Base-by-base conservation (phyloP, 2,888 invertebrate species). In the Aleiodes alternator region DNA sequence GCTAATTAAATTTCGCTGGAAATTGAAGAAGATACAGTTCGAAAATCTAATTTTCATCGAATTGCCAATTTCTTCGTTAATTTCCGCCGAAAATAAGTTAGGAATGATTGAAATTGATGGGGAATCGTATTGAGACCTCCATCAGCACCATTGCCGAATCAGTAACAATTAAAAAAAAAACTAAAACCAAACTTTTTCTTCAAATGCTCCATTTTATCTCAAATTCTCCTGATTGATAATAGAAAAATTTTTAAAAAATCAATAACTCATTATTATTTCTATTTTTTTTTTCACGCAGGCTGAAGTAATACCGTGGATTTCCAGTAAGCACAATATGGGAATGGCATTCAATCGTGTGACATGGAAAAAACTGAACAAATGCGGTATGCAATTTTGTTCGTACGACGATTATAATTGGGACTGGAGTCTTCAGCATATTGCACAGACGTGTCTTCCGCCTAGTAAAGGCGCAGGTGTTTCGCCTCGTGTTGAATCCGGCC, bases 321-420 rank as follows among this genome's bases (percentile, higher is more conserved):
- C 98, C 76, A 97, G 97, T 86, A 97, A 97, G 90, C 98, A 99
- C 89, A 99, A 99, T 89, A 99, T 99, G 99, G 99, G 98, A 0
- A 98, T 99, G 94, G 97, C 96, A 0, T 96, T 99, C 85, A 96
- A 97, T 88, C 92, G 95, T 34, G 93, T 93, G 0, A 95, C 97
- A 0, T 99, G 98, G 98, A 92, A 92, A 75, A 93, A 94, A 81
- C 93, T 99, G 57, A 93, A 95, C 85, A 92, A 92, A 38, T 95
- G 98, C 86, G 94, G 95, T 7, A 92, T 94, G 38, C 93, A 95
- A 86, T 99, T 99, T 90, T 99, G 99, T 90, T 93, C 94, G 1
- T 98, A 97, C 90, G 99, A 99, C 87, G 99, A 99, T 87, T 99
- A 99, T 90, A 99, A 99, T 88, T 99, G 99, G 99, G 99, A 99